These are phyloP conservation scores for Lepisosteus osseus DNA, from an alignment of 2,113 vertebrate species.

Conservation along the genomic window DNA sequence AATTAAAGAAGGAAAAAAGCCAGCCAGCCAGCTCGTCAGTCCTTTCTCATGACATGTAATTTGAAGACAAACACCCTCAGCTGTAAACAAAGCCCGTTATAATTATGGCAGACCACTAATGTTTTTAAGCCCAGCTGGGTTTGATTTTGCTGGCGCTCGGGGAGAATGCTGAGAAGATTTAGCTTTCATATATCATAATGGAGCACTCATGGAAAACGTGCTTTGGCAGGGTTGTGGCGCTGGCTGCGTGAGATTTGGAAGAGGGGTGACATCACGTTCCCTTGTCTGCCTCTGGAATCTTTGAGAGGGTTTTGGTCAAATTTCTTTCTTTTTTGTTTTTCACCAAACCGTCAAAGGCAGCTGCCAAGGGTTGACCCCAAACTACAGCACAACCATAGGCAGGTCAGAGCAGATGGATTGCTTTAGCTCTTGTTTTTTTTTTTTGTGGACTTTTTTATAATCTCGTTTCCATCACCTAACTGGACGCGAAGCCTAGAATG, in stretches of 20 bases:
- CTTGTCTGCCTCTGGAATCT: slow-evolving; percentile 25
- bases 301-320: too few species aligned
- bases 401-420: too few species aligned
- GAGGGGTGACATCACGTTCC: slow-evolving; percentile 42
- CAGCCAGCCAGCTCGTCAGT: not conserved
- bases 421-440: too few species aligned
- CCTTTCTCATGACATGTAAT: slow-evolving; percentile 14
- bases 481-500: too few species aligned
- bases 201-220: slow-evolving; percentile 41
- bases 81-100: slow-evolving; percentile 42
- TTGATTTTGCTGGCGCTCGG: slow-evolving; percentile 45
- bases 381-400: too few species aligned
- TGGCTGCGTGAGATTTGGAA: slow-evolving; percentile 34
- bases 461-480: too few species aligned
- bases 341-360: too few species aligned
- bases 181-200: slow-evolving; percentile 61
- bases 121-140: slow-evolving; percentile 52
- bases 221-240: slow-evolving; percentile 41
- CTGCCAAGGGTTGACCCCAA: too few species aligned
- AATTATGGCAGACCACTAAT: slow-evolving; percentile 57
- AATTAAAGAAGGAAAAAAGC: too few species aligned
- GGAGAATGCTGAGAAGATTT: slow-evolving; percentile 49
- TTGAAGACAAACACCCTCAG: slow-evolving; percentile 43
- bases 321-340: too few species aligned
- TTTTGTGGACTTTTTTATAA: too few species aligned